Conservation (phyloP, 2,888 invertebrate genomes). For the Nemotelus pantherinus region DNA sequence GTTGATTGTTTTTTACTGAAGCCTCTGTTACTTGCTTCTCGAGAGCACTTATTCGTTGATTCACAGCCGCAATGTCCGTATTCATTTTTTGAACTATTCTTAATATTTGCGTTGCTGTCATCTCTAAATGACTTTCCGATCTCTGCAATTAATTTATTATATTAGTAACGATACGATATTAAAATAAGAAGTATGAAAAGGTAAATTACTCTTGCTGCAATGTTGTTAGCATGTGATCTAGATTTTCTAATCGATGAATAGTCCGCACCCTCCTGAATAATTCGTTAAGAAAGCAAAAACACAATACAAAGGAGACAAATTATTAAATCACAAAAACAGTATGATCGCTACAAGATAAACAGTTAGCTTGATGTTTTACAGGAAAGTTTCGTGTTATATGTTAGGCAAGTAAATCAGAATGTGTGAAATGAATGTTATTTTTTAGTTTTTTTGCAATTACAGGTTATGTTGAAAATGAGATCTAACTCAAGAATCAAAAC, state of each 20-base stretch:
- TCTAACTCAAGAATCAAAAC: no score
- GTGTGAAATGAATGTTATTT: no score
- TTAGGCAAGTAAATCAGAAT: no score
- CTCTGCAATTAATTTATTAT: conserved; percentile 36
- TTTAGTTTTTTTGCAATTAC: no score
- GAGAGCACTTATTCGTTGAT: conserved; percentile 58
- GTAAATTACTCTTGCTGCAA: conserved; percentile 42
- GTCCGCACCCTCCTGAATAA: conserved; percentile 46
- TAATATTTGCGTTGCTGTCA: conserved; percentile 57
- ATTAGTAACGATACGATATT: neutral
- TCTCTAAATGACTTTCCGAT: conserved; percentile 44
- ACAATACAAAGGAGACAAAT: neutral
- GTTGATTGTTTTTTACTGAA: conserved; percentile 49
- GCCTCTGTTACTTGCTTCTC: conserved; percentile 60
- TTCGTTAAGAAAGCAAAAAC: conserved; percentile 10
- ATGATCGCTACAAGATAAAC: no score
- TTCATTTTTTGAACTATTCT: conserved; percentile 61
- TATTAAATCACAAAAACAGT: no score
- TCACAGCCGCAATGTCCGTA: conserved; percentile 58
- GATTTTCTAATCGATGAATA: conserved; percentile 42
- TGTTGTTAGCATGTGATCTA: conserved; percentile 43
- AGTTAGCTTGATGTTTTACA: no score
- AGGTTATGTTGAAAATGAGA: no score
- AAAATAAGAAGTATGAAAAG: neutral
- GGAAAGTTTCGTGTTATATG: no score